Conservation (phyloP, 2,113 vertebrate genomes). For the Anarhynchus alexandrinus region DNA sequence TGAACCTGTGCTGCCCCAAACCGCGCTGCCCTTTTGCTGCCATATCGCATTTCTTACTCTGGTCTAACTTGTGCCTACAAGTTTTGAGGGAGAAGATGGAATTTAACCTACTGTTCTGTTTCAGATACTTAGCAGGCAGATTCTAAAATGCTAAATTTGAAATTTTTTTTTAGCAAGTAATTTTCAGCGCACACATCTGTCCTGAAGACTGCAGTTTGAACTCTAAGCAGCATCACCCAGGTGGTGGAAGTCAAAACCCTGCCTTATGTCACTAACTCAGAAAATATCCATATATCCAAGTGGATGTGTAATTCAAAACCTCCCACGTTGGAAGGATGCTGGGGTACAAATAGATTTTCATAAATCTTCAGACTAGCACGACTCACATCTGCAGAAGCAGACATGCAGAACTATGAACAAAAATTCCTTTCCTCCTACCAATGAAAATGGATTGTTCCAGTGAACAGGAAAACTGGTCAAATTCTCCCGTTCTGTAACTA, state of each 20-base stretch:
- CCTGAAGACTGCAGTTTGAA: background rate
- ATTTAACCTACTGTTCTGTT: background rate
- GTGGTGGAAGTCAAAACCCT: background rate
- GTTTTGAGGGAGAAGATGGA: background rate
- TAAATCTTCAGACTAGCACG: background rate
- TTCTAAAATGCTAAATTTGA: background rate
- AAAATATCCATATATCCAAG: background rate
- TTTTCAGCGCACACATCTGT: background rate
- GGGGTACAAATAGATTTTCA: background rate
- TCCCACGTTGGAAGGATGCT: background rate
- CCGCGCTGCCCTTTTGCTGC: background rate
- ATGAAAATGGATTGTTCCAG: background rate
- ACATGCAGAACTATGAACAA: background rate
- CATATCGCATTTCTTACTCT: background rate
- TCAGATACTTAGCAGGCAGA: background rate
- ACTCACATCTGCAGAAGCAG: background rate
- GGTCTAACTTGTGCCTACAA: background rate
- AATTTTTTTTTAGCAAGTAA: background rate
- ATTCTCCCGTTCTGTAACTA: background rate
- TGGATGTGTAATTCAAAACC: background rate
- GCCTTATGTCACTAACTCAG: background rate
- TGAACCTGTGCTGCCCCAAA: background rate
- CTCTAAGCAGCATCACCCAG: background rate
- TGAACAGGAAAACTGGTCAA: background rate
- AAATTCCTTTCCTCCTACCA: background rate